Evolutionary conservation across 1,140 invertebrate species (phyloP).

Genomic region (Zaprionus ghesquierei): DNA sequence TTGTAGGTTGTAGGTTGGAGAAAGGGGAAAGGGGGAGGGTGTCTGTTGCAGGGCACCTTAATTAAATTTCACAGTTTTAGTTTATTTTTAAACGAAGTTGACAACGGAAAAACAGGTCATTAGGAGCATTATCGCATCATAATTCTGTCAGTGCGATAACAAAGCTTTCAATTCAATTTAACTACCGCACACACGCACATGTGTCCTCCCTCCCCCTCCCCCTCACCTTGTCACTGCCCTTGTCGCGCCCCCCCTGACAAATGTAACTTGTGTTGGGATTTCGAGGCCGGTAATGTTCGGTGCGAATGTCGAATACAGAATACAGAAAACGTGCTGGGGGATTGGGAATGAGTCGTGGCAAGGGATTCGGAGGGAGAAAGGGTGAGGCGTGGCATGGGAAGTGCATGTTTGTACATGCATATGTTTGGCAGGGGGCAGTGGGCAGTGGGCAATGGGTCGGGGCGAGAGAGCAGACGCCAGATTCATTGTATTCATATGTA

Average conservation of each 20-base stretch:
- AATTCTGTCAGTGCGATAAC: constrained; percentile 69
- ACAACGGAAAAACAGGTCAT: constrained; percentile 72
- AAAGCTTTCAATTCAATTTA: constrained; percentile 66
- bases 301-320: constrained; percentile 27
- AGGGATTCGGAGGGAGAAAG: neutral
- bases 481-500: constrained; percentile 52
- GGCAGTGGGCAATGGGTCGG: no score
- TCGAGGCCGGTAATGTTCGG: constrained; percentile 42
- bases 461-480: no score
- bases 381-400: constrained; percentile 15
- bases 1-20: no score
- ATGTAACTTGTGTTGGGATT: constrained; percentile 38
- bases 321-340: constrained; percentile 9
- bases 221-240: neutral
- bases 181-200: constrained; percentile 35
- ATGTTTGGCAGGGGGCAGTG: neutral
- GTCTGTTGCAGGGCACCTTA: constrained; percentile 32
- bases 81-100: constrained; percentile 65
- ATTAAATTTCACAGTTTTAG: constrained; percentile 65
- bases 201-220: neutral
- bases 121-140: constrained; percentile 73
- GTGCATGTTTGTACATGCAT: constrained; percentile 6
- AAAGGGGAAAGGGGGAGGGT: neutral
- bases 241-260: constrained; percentile 8
- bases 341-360: neutral